These are phyloP conservation scores for Pangasius macronema DNA, from an alignment of 2,797 vertebrate genomes.

Conservation along the genomic window DNA sequence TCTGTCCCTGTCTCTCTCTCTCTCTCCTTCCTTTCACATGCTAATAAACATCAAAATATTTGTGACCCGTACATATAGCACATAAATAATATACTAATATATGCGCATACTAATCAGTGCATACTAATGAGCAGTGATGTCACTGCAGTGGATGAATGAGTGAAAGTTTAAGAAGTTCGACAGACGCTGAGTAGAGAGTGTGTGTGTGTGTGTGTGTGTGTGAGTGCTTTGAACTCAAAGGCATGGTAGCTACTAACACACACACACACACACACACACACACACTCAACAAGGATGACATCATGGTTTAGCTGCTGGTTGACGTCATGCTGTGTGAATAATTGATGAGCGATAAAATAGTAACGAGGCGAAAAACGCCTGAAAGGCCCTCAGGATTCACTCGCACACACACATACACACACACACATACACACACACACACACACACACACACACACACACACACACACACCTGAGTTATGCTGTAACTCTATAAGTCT, in stretches of 20 bases:
- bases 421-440: conserved; percentile 34
- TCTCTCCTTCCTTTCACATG: not conserved
- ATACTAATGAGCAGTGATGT: conserved; percentile 49
- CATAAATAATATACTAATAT: conserved; percentile 31
- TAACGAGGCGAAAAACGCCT: conserved; percentile 54
- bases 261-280: conserved; percentile 43
- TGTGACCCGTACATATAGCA: not conserved
- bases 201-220: not conserved
- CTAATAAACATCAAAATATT: conserved; percentile 4
- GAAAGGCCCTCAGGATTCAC: conserved; percentile 54
- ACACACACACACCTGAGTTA: conserved; percentile 36
- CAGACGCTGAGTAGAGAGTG: not conserved
- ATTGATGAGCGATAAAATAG: conserved; percentile 65
- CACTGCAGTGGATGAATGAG: conserved; percentile 14
- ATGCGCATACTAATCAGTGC: conserved; percentile 39
- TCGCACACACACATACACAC: conserved; percentile 6
- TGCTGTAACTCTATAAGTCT: conserved; percentile 54
- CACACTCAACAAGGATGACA: conserved; percentile 47
- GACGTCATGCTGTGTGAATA: conserved; percentile 61
- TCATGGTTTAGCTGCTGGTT: conserved; percentile 56
- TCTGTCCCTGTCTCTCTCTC: not conserved
- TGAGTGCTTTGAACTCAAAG: not conserved
- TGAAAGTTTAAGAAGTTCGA: not conserved
- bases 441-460: conserved; percentile 44
- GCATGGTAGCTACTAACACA: conserved; percentile 23